phyloP scores from a whole-genome alignment of 2,797 vertebrate species.

The Odontamblyopus rebecca region DNA sequence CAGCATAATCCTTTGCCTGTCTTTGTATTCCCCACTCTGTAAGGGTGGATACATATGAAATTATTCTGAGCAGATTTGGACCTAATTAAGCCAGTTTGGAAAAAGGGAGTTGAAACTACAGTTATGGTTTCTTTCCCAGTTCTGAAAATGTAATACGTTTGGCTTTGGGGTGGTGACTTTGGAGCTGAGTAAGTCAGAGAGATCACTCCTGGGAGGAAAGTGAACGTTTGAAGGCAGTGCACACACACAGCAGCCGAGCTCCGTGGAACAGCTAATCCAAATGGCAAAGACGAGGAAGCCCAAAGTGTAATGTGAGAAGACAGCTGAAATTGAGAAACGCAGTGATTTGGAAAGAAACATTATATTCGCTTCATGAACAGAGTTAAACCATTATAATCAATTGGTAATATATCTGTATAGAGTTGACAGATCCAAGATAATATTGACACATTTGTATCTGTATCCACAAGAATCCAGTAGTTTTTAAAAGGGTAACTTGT shows the following conservation, averaged over 20 bases:
- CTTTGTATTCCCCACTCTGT: conserved; percentile 35
- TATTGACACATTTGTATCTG: not conserved
- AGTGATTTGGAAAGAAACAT: conserved; percentile 26
- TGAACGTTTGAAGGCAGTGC: conserved; percentile 42
- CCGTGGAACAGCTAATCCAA: conserved; percentile 45
- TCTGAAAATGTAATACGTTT: conserved; percentile 45
- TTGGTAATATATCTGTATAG: conserved; percentile 7
- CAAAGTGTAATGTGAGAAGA: conserved; percentile 26
- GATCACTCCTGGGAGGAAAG: conserved; percentile 53
- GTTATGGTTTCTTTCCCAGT: conserved; percentile 39
- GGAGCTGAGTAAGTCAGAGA: conserved; percentile 50
- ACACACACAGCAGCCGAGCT: conserved; percentile 27
- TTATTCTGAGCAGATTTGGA: conserved; percentile 56
- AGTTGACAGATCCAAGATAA: not conserved
- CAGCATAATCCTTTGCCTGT: conserved; percentile 44
- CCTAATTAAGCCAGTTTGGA: conserved; percentile 56
- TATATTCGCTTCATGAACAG: conserved; percentile 22
- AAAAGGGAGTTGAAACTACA: conserved; percentile 49
- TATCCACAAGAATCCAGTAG: too few species aligned
- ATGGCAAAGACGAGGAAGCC: conserved; percentile 24
- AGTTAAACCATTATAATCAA: conserved; percentile 9
- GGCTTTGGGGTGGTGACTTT: conserved; percentile 38
- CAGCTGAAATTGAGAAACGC: conserved; percentile 16
- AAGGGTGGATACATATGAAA: conserved; percentile 43
- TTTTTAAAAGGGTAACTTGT: not conserved